phyloP scores from a whole-genome alignment of 2,113 vertebrate genomes.

The Rhinoptilus africanus region DNA sequence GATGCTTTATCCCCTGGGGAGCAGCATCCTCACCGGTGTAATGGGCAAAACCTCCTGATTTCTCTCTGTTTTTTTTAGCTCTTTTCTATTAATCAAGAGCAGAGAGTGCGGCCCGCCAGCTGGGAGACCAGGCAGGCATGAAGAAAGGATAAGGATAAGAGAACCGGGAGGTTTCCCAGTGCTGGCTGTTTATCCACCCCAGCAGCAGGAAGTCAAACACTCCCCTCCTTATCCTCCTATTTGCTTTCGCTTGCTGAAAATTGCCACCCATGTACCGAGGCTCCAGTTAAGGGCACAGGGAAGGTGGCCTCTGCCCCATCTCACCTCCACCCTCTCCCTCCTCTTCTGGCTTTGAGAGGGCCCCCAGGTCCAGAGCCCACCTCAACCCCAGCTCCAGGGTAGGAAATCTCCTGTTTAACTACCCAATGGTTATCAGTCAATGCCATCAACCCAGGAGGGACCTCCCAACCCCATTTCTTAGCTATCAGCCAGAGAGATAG shows the following conservation, averaged over 20 bases:
- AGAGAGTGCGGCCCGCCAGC: rapidly evolving
- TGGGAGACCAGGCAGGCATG: neutral
- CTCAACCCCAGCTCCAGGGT: neutral
- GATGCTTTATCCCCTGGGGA: neutral
- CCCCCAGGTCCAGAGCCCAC: neutral
- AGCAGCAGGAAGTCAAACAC: neutral
- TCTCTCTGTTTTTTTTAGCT: neutral
- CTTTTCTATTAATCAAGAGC: neutral
- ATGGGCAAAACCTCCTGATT: neutral
- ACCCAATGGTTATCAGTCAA: rapidly evolving
- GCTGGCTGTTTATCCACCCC: neutral
- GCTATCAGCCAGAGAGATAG: rapidly evolving
- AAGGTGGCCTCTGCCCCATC: neutral
- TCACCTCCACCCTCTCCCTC: neutral
- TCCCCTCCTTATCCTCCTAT: neutral
- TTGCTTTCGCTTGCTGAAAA: neutral
- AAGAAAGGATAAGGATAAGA: neutral
- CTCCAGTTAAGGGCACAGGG: neutral
- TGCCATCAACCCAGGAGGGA: neutral
- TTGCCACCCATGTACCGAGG: neutral
- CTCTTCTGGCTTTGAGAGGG: neutral
- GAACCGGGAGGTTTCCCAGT: neutral
- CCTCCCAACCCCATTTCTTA: neutral
- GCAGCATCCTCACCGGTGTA: rapidly evolving
- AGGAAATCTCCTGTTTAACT: neutral